Base-by-base conservation (phyloP, 1,140 invertebrate genomes). In the Lethrus apterus region DNA sequence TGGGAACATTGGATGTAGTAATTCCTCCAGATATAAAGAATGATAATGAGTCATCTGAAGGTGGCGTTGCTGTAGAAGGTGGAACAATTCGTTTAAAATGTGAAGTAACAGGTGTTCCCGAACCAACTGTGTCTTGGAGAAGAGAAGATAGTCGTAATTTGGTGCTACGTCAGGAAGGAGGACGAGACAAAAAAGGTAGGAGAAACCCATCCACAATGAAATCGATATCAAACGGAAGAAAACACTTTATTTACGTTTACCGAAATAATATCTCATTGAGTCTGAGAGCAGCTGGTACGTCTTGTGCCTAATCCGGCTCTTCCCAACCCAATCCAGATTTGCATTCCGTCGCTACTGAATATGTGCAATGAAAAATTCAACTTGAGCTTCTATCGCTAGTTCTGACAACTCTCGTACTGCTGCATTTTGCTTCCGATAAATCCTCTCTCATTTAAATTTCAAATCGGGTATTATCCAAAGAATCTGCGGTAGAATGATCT, bases 1-100 rank as follows among this genome's bases (percentile, higher is more conserved):
- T 84, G 73, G 86, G 86, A 40, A 79, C 81, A 57, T 74, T 91
- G 63, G 77, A 83, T 46, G 86, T 92, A 47, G 80, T 88, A 48
- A 86, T 90, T 54, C 86, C 87, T 11, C 86, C 87, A 20, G 86
- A 89, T 61, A 89, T 90, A 55, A 70, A 86, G 44, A 77, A 81
- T 59, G 80, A 85, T 34, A 65, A 70, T 11, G 73, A 75, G 54
- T 69, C 70, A n/a, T 71, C 72, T 0, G 71, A 74, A 26, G 70
- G 70, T 3, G 73, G 78, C 1, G 72, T 79, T 29, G 79, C 83
- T 3, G 68, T 76, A 19, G 89, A 93, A 64, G 86, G 86, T 9
- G 82, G 85, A 8, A 83, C 79, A 42, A 78, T 89, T 29, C 77
- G 76, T 14, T 70, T 93, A 15, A 73, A 76, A 29, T 93, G 88